A percentile compares a stretch with the other conserved stretches of the same genome.
Conservation (phyloP, 2,797 vertebrate genomes). For the Helarctos malayanus region DNA sequence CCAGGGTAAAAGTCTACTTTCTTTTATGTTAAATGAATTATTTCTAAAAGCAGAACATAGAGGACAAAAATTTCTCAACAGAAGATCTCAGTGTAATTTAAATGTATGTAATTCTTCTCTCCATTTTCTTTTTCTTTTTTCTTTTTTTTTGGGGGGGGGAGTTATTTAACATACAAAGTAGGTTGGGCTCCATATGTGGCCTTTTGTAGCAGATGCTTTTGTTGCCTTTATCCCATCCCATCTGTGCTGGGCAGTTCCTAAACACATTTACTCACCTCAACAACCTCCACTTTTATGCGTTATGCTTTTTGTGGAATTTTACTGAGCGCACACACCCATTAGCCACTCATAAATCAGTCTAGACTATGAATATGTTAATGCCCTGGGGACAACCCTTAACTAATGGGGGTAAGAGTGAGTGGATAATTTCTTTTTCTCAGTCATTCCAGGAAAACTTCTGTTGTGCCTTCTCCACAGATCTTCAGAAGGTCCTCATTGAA, state of each 20-base stretch:
- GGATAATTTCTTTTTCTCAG: neutral
- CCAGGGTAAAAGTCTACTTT: neutral
- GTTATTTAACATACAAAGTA: neutral
- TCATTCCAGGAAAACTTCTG: neutral
- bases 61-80: neutral
- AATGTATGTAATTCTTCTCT: neutral
- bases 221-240: neutral
- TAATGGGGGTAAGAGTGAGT: neutral
- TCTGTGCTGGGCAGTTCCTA: neutral
- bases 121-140: neutral
- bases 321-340: accelerated
- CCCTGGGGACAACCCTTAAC: neutral
- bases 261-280: neutral
- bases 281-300: neutral
- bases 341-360: neutral
- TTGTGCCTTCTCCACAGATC: neutral
- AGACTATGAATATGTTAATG: neutral
- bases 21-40: neutral
- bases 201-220: neutral
- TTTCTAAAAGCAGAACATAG: neutral
- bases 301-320: neutral
- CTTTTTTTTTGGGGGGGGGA: neutral
- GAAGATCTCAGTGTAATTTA: neutral
- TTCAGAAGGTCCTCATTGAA: neutral
- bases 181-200: neutral